phyloP scores from a whole-genome alignment of 1,140 invertebrate genomes.

The Drosophila nebulosa region DNA sequence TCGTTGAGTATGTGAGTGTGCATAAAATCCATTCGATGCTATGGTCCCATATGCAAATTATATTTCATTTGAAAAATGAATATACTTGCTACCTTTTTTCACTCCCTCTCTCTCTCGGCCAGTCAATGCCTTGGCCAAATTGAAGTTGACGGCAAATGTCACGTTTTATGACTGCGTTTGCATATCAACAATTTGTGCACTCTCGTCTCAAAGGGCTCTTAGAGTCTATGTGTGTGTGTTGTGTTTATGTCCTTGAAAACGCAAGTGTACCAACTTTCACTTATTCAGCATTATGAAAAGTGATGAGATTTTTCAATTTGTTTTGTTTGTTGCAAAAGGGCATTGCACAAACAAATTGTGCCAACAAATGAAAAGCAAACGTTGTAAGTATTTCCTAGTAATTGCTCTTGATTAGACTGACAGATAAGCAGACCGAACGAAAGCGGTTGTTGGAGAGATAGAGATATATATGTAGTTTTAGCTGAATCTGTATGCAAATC shows the following conservation, averaged over 20 bases:
- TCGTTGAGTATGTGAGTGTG: constrained; percentile 36
- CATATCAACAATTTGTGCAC: constrained; percentile 59
- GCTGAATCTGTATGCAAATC: constrained; percentile 21
- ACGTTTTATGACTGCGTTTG: constrained; percentile 69
- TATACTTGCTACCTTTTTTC: constrained; percentile 61
- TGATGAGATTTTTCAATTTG: constrained; percentile 52
- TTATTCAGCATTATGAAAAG: constrained; percentile 64
- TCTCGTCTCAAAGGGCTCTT: constrained; percentile 3
- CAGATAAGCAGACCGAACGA: neutral
- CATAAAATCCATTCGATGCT: constrained; percentile 45
- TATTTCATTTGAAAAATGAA: constrained; percentile 46
- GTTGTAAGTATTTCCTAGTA: constrained; percentile 10
- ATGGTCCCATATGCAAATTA: constrained; percentile 57
- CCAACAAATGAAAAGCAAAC: constrained; percentile 14
- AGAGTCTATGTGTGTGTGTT: constrained; percentile 6
- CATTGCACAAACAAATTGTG: constrained; percentile 47
- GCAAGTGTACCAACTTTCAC: constrained; percentile 18
- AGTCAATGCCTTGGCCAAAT: constrained; percentile 57
- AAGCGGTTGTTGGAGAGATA: neutral
- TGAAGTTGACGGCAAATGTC: constrained; percentile 67
- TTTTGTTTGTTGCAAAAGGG: constrained; percentile 26
- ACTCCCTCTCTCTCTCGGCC: constrained; percentile 53
- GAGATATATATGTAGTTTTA: neutral
- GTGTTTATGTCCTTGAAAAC: neutral
- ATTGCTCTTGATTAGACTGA: constrained; percentile 16